Evolutionary conservation across 2,888 invertebrate genomes (phyloP).

Genomic region (Serripes groenlandicus): DNA sequence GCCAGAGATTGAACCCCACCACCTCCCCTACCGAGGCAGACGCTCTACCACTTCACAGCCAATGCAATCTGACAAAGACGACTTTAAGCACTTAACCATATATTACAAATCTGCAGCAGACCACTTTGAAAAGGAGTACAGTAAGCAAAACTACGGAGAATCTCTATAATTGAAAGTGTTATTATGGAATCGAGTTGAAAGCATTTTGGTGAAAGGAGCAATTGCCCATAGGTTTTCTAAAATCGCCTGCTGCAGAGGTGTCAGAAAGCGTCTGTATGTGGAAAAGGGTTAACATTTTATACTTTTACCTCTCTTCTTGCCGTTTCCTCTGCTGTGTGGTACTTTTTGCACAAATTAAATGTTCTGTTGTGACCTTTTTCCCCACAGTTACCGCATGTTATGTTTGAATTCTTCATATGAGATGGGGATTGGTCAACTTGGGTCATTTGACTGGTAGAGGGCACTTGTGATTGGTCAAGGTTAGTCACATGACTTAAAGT

Average conservation of each 20-base stretch:
- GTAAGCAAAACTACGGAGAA: too few relatives aligned
- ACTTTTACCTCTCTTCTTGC: conserved; percentile 66
- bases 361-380: conserved; percentile 66
- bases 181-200: neutral
- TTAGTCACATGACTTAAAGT: conserved; percentile 7
- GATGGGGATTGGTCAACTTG: conserved; percentile 32
- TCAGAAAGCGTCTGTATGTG: too few relatives aligned
- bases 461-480: conserved; percentile 22
- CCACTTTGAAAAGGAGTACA: neutral
- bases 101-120: neutral
- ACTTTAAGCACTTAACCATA: too few relatives aligned
- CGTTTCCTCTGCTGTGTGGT: conserved; percentile 65
- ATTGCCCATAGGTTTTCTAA: neutral
- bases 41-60: too few relatives aligned
- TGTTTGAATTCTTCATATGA: conserved; percentile 35
- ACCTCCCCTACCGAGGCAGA: too few relatives aligned
- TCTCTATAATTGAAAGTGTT: too few relatives aligned
- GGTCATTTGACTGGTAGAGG: conserved; percentile 28
- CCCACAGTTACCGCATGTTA: conserved; percentile 67
- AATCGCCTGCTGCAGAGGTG: too few relatives aligned
- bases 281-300: too few relatives aligned
- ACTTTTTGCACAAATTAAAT: conserved; percentile 55
- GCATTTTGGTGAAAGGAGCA: neutral
- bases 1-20: too few relatives aligned
- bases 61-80: too few relatives aligned